These are phyloP conservation scores for Brachyalestes nurse DNA, from an alignment of 2,797 vertebrate species.

Conservation along the genomic window DNA sequence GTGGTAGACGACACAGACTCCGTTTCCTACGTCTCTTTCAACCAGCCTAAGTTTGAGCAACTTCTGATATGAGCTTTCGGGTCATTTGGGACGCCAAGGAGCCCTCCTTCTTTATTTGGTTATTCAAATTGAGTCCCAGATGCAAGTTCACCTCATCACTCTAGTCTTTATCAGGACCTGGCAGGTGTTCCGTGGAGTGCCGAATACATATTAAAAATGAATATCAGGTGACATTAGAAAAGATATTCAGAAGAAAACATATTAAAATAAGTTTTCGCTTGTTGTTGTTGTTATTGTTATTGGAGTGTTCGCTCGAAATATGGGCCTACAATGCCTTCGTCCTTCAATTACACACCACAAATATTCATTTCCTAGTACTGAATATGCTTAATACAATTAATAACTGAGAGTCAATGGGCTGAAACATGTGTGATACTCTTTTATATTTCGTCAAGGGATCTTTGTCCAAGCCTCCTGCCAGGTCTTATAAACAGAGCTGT, in stretches of 20 bases:
- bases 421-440: conserved; percentile 4
- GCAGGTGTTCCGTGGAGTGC: conserved; percentile 38
- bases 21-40: too few relatives aligned
- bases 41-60: background rate
- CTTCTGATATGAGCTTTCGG: background rate
- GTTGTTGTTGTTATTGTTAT: background rate
- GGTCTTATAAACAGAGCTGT: conserved; percentile 46
- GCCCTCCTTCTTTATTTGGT: background rate
- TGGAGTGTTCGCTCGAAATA: background rate
- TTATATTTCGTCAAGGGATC: conserved; percentile 31
- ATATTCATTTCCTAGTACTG: background rate
- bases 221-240: conserved; percentile 4
- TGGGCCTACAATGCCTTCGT: background rate
- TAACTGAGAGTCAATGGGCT: background rate
- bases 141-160: conserved; percentile 33
- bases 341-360: background rate
- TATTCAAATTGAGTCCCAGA: conserved; percentile 18
- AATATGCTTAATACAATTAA: background rate
- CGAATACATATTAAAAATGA: conserved; percentile 24
- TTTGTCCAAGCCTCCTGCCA: conserved; percentile 21
- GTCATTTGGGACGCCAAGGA: background rate
- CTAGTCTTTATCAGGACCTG: conserved; percentile 45
- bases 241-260: background rate
- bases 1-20: too few relatives aligned
- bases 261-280: background rate